Evolutionary conservation across 1,140 invertebrate genomes (phyloP).

Genomic region (Vanessa tameamea): DNA sequence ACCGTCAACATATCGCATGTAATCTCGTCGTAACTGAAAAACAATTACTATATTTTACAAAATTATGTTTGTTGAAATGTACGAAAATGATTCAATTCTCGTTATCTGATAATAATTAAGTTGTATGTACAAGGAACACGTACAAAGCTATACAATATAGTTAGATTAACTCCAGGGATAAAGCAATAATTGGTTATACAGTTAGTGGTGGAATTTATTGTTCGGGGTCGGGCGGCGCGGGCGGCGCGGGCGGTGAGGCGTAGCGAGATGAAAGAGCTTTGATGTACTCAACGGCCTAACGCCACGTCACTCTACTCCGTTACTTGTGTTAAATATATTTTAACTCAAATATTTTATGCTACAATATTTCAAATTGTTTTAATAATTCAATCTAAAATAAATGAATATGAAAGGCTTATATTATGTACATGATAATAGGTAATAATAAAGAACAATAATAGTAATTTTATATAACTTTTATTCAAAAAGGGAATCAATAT

Average conservation of each 20-base stretch:
- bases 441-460: too few relatives aligned
- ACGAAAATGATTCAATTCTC: too few relatives aligned
- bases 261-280: slow-evolving; percentile 22
- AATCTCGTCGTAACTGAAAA: too few relatives aligned
- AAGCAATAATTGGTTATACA: slow-evolving; percentile 3
- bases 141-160: neutral
- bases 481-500: too few relatives aligned
- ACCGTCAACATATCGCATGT: too few relatives aligned
- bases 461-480: too few relatives aligned
- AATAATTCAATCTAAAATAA: too few relatives aligned
- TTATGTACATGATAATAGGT: too few relatives aligned
- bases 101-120: neutral
- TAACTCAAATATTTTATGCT: neutral
- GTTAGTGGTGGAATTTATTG: slow-evolving; percentile 15
- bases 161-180: neutral
- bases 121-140: neutral
- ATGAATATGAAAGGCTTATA: too few relatives aligned
- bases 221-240: slow-evolving; percentile 17
- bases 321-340: slow-evolving; percentile 5
- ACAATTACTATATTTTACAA: too few relatives aligned
- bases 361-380: too few relatives aligned
- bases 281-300: slow-evolving; percentile 18
- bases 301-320: slow-evolving; percentile 1
- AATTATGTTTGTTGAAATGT: too few relatives aligned
- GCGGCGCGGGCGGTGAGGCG: slow-evolving; percentile 14